Percentiles rank a stretch among this genome's conserved stretches.
Evolutionary conservation across 2,888 invertebrate species (phyloP).

Genomic region (Philopedon plagiatum): DNA sequence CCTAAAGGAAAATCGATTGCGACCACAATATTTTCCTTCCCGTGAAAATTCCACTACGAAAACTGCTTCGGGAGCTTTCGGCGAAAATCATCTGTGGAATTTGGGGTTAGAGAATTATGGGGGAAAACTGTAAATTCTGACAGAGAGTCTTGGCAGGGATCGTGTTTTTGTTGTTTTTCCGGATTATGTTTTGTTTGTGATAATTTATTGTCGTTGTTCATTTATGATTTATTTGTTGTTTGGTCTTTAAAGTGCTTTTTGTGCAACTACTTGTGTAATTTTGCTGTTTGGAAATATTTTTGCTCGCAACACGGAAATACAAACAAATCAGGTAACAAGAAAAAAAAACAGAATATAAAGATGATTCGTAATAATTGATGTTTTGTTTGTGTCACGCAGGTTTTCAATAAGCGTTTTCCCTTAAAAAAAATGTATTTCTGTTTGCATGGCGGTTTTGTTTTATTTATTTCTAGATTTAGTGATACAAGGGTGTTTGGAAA

Average conservation of each 20-base stretch:
- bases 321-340: constrained; percentile 26
- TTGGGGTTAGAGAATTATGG: constrained; percentile 31
- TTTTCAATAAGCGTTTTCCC: no score
- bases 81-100: constrained; percentile 36
- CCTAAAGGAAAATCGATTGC: constrained; percentile 35
- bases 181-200: constrained; percentile 32
- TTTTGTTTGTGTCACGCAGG: no score
- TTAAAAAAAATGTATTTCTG: no score
- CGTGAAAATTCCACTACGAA: constrained; percentile 40
- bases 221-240: constrained; percentile 12
- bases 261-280: constrained; percentile 3
- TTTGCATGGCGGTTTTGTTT: no score
- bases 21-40: constrained; percentile 25
- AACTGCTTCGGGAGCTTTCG: constrained; percentile 43
- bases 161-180: constrained; percentile 45
- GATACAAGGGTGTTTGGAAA: no score
- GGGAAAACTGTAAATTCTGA: constrained; percentile 33
- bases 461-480: no score
- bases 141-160: constrained; percentile 16
- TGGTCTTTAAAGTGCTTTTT: constrained; percentile 8
- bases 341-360: background rate
- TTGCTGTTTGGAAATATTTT: background rate
- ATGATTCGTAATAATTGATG: no score
- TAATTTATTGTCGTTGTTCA: constrained; percentile 6
- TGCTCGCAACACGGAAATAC: background rate